Conservation (phyloP, 2,888 invertebrate species). For the Agrotis segetum region DNA sequence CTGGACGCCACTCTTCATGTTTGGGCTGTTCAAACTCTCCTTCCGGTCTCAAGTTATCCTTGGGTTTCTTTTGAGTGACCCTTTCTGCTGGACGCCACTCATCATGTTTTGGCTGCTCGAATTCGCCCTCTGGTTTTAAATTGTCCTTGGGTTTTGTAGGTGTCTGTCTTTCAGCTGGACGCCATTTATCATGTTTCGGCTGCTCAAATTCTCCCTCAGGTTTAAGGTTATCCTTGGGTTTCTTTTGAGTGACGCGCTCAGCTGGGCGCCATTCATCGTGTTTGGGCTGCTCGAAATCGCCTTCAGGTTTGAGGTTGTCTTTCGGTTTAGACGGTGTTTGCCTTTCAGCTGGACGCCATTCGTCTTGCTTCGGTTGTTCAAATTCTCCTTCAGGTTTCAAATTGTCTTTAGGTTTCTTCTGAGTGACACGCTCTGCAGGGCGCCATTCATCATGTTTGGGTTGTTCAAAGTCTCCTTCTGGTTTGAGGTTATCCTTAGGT, state of each 20-base stretch:
- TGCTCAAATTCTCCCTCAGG: slow-evolving; percentile 85
- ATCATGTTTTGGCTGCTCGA: slow-evolving; percentile 84
- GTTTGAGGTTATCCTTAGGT: slow-evolving; percentile 24
- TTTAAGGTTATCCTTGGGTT: slow-evolving; percentile 65
- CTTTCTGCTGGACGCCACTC: slow-evolving; percentile 47
- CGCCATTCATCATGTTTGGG: slow-evolving; percentile 42
- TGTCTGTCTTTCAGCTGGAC: slow-evolving; percentile 83
- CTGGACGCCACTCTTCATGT: slow-evolving; percentile 42
- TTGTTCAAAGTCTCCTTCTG: slow-evolving; percentile 34
- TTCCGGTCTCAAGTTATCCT: slow-evolving; percentile 40
- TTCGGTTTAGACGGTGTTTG: slow-evolving; percentile 69
- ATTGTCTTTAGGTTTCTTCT: slow-evolving; percentile 73
- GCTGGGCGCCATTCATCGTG: slow-evolving; percentile 85
- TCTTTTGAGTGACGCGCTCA: slow-evolving; percentile 73
- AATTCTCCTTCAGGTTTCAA: slow-evolving; percentile 84
- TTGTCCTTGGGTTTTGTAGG: slow-evolving; percentile 86
- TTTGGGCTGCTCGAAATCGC: slow-evolving; percentile 74
- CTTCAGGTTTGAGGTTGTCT: slow-evolving; percentile 82
- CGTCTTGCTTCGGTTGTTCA: slow-evolving; percentile 75
- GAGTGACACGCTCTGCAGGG: slow-evolving; percentile 75
- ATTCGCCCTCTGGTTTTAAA: slow-evolving; percentile 91
- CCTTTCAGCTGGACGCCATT: slow-evolving; percentile 77
- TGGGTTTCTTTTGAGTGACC: slow-evolving; percentile 28
- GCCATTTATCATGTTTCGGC: slow-evolving; percentile 81
- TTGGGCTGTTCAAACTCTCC: slow-evolving; percentile 46